A percentile compares a stretch with the other conserved stretches of the same genome.
Evolutionary conservation across 2,888 invertebrate species (phyloP).

Genomic region (Stenolophus ochropezus): DNA sequence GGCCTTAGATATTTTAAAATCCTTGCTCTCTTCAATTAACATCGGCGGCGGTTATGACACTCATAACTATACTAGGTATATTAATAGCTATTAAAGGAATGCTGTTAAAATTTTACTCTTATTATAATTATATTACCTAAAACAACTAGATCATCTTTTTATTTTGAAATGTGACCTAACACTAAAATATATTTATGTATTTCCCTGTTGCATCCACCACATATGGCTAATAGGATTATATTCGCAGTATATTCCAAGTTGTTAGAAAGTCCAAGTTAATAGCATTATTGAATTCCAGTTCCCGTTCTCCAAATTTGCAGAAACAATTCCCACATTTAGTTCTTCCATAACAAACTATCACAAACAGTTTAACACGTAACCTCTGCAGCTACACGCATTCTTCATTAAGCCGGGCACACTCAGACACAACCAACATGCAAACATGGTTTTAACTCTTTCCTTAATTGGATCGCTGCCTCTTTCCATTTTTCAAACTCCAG

Average conservation of each 20-base stretch:
- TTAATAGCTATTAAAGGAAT: too few relatives aligned
- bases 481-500: conserved; percentile 24
- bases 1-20: too few relatives aligned
- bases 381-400: not conserved
- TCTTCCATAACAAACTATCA: not conserved
- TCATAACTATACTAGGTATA: too few relatives aligned
- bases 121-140: too few relatives aligned
- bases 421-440: not conserved
- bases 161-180: too few relatives aligned
- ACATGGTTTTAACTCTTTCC: conserved; percentile 42
- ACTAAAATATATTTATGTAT: too few relatives aligned
- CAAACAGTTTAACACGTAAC: not conserved
- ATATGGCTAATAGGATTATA: too few relatives aligned
- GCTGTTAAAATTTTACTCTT: too few relatives aligned
- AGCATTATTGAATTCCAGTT: not conserved
- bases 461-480: conserved; percentile 52
- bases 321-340: not conserved
- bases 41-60: too few relatives aligned
- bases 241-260: not conserved
- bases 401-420: conserved; percentile 2
- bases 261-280: not conserved
- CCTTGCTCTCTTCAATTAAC: too few relatives aligned
- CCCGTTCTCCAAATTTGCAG: not conserved
- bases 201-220: too few relatives aligned
- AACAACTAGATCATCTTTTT: too few relatives aligned